Percentiles rank a stretch among this genome's conserved stretches.
Evolutionary conservation across 2,113 vertebrate genomes (phyloP).

Genomic region (Motacilla tschutschensis): DNA sequence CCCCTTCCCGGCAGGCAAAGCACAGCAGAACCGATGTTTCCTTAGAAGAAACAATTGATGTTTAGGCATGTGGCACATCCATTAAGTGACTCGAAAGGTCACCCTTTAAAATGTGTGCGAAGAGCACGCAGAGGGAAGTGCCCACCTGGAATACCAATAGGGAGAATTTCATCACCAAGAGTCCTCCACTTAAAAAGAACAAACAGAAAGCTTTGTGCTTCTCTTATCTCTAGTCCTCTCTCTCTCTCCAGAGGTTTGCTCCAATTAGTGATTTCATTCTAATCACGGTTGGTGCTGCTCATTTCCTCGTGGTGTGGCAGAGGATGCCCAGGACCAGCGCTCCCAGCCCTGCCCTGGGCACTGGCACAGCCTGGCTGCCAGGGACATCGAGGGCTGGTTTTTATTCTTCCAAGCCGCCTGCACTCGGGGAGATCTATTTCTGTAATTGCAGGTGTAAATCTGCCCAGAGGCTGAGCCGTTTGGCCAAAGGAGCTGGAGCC

Average conservation of each 20-base stretch:
- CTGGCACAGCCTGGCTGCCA: background rate
- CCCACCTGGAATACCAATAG: constrained; percentile 22
- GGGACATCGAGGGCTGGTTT: background rate
- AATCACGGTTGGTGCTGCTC: constrained; percentile 32
- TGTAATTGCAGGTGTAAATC: constrained; percentile 1
- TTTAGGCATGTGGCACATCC: constrained; percentile 42
- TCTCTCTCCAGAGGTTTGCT: constrained; percentile 23
- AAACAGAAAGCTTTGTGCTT: constrained; percentile 53
- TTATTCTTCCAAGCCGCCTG: background rate
- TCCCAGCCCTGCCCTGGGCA: background rate
- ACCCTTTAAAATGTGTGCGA: constrained; percentile 8
- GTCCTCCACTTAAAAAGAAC: constrained; percentile 48
- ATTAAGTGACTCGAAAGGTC: constrained; percentile 39
- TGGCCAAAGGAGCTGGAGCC: background rate
- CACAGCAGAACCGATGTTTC: background rate
- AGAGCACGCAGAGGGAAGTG: background rate
- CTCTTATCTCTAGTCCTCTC: constrained; percentile 26
- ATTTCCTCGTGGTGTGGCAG: background rate
- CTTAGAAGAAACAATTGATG: constrained; percentile 2
- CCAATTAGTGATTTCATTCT: constrained; percentile 59
- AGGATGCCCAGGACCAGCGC: background rate
- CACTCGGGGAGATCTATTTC: background rate
- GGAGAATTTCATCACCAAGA: constrained; percentile 29
- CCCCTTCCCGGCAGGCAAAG: background rate
- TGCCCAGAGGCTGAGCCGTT: background rate